Evolutionary conservation across 2,113 vertebrate species (phyloP).

Genomic region (Osmerus mordax): DNA sequence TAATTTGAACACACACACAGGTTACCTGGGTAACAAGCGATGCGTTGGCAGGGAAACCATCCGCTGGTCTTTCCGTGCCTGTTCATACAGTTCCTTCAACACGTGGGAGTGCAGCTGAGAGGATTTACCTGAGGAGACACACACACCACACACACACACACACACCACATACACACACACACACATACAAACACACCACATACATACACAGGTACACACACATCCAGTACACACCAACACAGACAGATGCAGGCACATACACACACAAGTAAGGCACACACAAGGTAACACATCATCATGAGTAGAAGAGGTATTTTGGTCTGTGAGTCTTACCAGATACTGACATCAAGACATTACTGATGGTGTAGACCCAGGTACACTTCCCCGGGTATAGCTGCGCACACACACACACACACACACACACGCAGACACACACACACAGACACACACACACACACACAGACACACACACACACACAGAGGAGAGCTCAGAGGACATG

Average conservation of each 20-base stretch:
- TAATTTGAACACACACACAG: background rate
- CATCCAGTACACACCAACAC: background rate
- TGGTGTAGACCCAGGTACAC: constrained; percentile 85
- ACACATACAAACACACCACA: background rate
- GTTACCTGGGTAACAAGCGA: constrained; percentile 81
- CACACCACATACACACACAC: background rate
- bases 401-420: too few relatives aligned
- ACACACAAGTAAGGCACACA: background rate
- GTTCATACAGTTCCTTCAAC: constrained; percentile 81
- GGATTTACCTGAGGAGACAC: constrained; percentile 75
- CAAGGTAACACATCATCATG: background rate
- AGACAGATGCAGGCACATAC: background rate
- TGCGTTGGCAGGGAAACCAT: constrained; percentile 79
- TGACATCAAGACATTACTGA: constrained; percentile 85
- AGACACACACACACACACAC: too few relatives aligned
- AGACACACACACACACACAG: too few relatives aligned
- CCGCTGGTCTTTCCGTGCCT: constrained; percentile 75
- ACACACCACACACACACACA: background rate
- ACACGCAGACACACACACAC: too few relatives aligned
- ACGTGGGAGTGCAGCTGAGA: constrained; percentile 84
- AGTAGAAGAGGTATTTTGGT: too few relatives aligned
- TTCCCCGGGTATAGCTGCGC: constrained; percentile 77
- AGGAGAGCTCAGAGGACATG: too few relatives aligned
- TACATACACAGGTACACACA: too few relatives aligned
- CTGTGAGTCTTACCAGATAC: constrained; percentile 76